Evolutionary conservation across 2,113 vertebrate species (phyloP), one percentile per base, ranked within the genome.

Genomic region (Caloenas nicobarica): DNA sequence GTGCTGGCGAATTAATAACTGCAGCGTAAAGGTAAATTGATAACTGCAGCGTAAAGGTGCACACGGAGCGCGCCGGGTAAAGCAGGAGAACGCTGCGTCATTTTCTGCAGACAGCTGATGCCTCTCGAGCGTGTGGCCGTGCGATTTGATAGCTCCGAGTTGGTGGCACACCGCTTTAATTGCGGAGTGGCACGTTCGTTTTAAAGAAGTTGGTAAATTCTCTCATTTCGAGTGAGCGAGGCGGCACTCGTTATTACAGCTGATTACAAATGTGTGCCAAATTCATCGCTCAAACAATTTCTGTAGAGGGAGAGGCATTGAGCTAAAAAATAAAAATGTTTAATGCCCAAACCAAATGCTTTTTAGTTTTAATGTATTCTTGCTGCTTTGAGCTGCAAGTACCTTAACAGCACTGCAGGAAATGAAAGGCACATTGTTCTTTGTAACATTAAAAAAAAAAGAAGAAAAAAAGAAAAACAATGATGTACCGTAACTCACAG

Each of bases 371-470:
- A 96, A 94, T 96, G 89, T 71, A 62, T 96, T 93, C 60, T 96
- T 89, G 62, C 33, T 95, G 81, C 95, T 97, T 97, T 97, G 91
- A 96, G 97, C 70, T 91, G 76, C 57, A 91, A 94, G 94, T 82
- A 90, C 86, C 95, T 97, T 96, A 96, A 90, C 88, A 86, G 71
- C 81, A 50, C 38, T 78, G 91, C 89, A 92, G 89, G 88, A 95
- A 96, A 97, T 96, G 93, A 95, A 97, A 97, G 94, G 85, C 95
- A 93, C 94, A 88, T 97, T 97, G 96, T 97, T 97, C 94, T 95
- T 88, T 84, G 76, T 91, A 95, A 89, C 79, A 92, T 81, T 94
- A n/a, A 79, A 89, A 86, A 86, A 82, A 91, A 93, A 86, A 44
- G 80, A 48, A 58, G 76, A 61, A 81, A 85, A 86, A 93, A 85